Conservation (phyloP, 2,113 vertebrate species). For the Nerophis lumbriciformis region DNA sequence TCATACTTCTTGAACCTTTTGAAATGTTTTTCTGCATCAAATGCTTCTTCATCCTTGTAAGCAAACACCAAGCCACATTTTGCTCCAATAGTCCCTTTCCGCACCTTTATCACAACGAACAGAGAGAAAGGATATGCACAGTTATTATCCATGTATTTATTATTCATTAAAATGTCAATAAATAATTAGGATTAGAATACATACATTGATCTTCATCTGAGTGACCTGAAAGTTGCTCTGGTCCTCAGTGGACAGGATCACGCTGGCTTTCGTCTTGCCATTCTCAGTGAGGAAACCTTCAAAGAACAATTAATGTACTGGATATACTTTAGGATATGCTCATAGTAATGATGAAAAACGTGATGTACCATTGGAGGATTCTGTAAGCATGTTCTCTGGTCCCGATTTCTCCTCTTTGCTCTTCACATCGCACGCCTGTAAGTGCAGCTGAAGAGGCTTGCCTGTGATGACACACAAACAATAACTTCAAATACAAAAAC, state of each 20-base stretch:
- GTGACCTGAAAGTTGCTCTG: slow-evolving; percentile 92
- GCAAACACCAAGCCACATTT: slow-evolving; percentile 92
- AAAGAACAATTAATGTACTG: slow-evolving; percentile 12
- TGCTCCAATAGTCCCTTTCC: slow-evolving; percentile 91
- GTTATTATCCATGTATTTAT: not conserved
- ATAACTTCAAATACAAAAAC: no score
- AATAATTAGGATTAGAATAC: slow-evolving; percentile 14
- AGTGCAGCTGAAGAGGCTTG: slow-evolving; percentile 81
- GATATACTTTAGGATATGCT: not conserved
- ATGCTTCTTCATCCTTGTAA: slow-evolving; percentile 78
- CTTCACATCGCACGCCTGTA: slow-evolving; percentile 95
- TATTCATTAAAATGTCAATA: not conserved
- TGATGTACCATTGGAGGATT: slow-evolving; percentile 83
- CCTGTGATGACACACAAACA: slow-evolving; percentile 62
- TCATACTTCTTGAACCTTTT: slow-evolving; percentile 86
- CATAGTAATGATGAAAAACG: not conserved
- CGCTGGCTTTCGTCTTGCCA: slow-evolving; percentile 85
- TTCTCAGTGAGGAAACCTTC: slow-evolving; percentile 94
- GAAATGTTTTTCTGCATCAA: slow-evolving; percentile 91
- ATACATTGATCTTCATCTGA: slow-evolving; percentile 91
- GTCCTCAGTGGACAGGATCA: slow-evolving; percentile 88
- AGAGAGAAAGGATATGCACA: not conserved
- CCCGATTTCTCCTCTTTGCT: slow-evolving; percentile 96
- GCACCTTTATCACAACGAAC: slow-evolving; percentile 70
- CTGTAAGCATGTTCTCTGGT: slow-evolving; percentile 88